These are phyloP conservation scores for Clarias pachynema DNA, from an alignment of 2,797 vertebrate genomes.

Conservation along the genomic window DNA sequence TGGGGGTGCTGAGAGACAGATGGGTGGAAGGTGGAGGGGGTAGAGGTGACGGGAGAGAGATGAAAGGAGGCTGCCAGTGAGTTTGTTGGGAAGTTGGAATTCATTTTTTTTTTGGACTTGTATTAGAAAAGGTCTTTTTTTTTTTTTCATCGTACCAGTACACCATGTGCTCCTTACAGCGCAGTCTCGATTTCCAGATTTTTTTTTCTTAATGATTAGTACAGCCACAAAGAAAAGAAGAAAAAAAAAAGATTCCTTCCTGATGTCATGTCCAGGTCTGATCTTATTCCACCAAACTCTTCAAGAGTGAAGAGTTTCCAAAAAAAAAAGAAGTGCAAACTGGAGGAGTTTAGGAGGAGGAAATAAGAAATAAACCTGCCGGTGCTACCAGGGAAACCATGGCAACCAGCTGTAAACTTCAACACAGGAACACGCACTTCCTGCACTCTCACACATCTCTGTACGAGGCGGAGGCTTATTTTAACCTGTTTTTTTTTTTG, in stretches of 20 bases:
- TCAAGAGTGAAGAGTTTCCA: not conserved
- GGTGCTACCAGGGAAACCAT: not conserved
- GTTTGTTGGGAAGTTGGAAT: constrained; percentile 69
- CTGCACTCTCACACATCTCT: constrained; percentile 13
- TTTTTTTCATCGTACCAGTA: too few species aligned
- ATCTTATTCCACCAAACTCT: not conserved
- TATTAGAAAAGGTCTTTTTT: constrained; percentile 50
- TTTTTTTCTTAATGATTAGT: not conserved
- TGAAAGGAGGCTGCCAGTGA: constrained; percentile 65
- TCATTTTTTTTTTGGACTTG: constrained; percentile 49
- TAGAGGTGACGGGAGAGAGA: constrained; percentile 53
- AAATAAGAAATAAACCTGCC: not conserved
- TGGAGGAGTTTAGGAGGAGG: not conserved
- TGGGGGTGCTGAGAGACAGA: constrained; percentile 51
- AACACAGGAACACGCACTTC: constrained; percentile 1
- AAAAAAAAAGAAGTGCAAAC: not conserved
- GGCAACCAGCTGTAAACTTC: constrained; percentile 15
- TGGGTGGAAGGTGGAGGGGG: constrained; percentile 54
- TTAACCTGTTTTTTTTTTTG: not conserved
- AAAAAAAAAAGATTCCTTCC: not conserved
- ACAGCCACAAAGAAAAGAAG: not conserved
- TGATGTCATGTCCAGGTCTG: not conserved
- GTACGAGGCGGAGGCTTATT: not conserved
- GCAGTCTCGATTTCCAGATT: not conserved
- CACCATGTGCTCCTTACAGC: not conserved